phyloP scores from a whole-genome alignment of 1,140 invertebrate species.

The Macrosteles quadrilineatus region DNA sequence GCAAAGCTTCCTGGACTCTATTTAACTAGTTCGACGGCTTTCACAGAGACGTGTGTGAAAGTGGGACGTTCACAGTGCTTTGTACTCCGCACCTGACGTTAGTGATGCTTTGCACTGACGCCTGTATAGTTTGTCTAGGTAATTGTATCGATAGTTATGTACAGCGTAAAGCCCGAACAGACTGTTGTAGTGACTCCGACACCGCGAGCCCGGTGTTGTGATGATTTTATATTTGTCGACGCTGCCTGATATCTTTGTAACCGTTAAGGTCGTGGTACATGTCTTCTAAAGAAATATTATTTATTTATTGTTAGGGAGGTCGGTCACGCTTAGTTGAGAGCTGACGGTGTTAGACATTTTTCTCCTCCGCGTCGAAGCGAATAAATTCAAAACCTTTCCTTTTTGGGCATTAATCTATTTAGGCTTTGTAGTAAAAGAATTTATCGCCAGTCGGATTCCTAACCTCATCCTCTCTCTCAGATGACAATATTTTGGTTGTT shows the following conservation, averaged over 20 bases:
- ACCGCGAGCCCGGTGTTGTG: constrained; percentile 8
- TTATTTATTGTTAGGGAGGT: constrained; percentile 24
- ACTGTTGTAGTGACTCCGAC: constrained; percentile 17
- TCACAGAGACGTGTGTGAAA: not conserved
- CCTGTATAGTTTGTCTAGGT: constrained; percentile 21
- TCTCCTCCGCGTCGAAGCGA: constrained; percentile 18
- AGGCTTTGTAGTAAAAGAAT: constrained; percentile 35
- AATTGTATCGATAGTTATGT: constrained; percentile 27
- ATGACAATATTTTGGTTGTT: constrained; percentile 27
- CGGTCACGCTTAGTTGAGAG: not conserved
- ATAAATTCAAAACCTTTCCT: constrained; percentile 37
- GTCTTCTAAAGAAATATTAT: constrained; percentile 28
- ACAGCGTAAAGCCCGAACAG: constrained; percentile 24
- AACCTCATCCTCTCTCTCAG: constrained; percentile 25
- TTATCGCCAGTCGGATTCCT: constrained; percentile 34
- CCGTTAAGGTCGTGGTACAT: constrained; percentile 28
- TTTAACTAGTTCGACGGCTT: constrained; percentile 27
- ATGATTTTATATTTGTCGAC: constrained; percentile 30
- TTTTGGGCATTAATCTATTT: constrained; percentile 37
- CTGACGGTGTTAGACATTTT: constrained; percentile 13
- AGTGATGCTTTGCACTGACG: constrained; percentile 8
- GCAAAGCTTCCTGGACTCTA: constrained; percentile 33
- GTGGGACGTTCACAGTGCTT: constrained; percentile 4
- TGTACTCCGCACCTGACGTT: constrained; percentile 9
- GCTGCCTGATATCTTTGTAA: constrained; percentile 26